Base-by-base conservation (phyloP, 2,888 invertebrate genomes). In the Cheilosia urbana region DNA sequence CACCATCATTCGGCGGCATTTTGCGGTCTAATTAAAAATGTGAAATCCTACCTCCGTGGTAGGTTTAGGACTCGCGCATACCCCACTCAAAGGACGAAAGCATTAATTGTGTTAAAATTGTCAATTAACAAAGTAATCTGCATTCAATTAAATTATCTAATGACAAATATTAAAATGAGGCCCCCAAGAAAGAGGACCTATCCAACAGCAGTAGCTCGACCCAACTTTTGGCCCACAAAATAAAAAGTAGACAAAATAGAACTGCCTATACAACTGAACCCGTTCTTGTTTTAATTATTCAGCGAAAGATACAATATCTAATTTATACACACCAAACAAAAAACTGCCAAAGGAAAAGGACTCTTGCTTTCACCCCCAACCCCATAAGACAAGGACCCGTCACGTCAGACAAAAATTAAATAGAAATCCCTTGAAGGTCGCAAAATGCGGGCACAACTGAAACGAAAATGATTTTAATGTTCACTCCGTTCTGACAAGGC, bases 41-140 rank as follows among this genome's bases (percentile, higher is more conserved):
- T 65, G 75, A 84, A 84, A 66, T 49, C 42, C 57, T 65, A 37
- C 69, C 17, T 11, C 49, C 4, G 15, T 6, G n/a, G 21, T 27
- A 63, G 24, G 45, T 30, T 19, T 30, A 27, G 27, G 11, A 40
- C 37, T 45, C 45, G 47, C 58, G 30, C 60, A 17, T 60, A 55
- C 55, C 30, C 30, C 37, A 3, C 40, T 30, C 62, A 24, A 24
- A 40, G 21, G 42, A 62, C 57, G 34, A 21, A 6, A 42, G 24
- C 68, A 53, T 80, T 80, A 80, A 84, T 75, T 75, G 84, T 63
- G 47, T 84, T 76, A 66, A 84, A 84, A 84, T 84, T 84, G 84
- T 84, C 84, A 84, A 84, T 84, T 84, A 80, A 84, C 84, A 66
- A 76, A 84, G 84, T 76, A 84, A 84, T 84, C 80, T 80, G 75